Evolutionary conservation across 2,113 vertebrate species (phyloP).

Genomic region (Corythaixoides concolor): DNA sequence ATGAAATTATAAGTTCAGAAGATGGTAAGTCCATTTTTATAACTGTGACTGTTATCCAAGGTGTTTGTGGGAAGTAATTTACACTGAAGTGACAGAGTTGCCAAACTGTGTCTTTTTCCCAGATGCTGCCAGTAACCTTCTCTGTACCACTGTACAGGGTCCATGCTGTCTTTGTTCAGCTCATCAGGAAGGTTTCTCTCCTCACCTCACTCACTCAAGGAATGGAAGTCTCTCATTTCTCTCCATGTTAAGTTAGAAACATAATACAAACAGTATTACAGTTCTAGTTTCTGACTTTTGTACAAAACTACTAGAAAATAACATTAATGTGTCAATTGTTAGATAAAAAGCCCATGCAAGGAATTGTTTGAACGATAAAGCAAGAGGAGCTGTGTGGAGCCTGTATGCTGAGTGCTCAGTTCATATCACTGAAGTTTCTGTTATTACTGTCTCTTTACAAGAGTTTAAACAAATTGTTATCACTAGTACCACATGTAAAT

Average conservation of each 20-base stretch:
- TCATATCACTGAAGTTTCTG: background rate
- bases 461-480: background rate
- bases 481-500: background rate
- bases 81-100: background rate
- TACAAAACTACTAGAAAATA: background rate
- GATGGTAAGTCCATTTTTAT: background rate
- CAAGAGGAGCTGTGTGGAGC: background rate
- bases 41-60: background rate
- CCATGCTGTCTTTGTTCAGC: background rate
- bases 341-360: background rate
- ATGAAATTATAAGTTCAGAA: background rate
- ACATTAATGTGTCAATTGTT: background rate
- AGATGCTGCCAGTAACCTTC: background rate
- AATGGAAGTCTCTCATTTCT: background rate
- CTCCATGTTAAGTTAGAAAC: background rate
- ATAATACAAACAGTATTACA: background rate
- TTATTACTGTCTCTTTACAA: background rate
- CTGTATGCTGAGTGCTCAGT: fast-evolving
- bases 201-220: background rate
- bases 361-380: background rate
- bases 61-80: background rate
- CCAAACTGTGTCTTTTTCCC: background rate
- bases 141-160: background rate
- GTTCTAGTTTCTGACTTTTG: background rate
- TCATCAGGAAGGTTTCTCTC: background rate